Conservation (phyloP, 2,797 vertebrate species). For the Nasua narica region DNA sequence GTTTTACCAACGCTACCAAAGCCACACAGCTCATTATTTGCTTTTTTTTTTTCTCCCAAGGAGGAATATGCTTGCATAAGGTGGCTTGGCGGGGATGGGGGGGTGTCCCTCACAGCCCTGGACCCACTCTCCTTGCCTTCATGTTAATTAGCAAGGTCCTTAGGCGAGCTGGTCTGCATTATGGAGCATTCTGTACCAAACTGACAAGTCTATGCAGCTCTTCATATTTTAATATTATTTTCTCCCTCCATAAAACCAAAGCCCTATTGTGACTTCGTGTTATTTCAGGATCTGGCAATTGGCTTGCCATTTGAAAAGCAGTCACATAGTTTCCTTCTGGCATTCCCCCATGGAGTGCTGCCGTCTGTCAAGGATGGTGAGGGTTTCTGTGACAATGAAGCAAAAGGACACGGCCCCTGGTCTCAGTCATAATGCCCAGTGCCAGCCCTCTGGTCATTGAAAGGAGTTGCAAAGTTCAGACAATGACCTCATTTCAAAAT, state of each 20-base stretch:
- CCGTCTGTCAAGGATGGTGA: neutral
- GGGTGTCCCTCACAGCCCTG: neutral
- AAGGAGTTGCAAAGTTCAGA: neutral
- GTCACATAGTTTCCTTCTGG: neutral
- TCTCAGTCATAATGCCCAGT: neutral
- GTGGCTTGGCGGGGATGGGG: neutral
- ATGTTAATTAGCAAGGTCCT: neutral
- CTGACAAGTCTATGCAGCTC: neutral
- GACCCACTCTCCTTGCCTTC: neutral
- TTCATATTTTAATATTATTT: neutral
- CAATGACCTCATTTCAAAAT: neutral
- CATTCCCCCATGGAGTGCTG: neutral
- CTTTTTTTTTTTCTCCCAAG: neutral
- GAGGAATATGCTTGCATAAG: neutral
- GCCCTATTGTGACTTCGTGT: neutral
- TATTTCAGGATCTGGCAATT: neutral
- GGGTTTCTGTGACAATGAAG: neutral
- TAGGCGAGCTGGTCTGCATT: neutral
- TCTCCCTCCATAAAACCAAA: neutral
- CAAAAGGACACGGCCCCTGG: neutral
- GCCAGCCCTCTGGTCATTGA: neutral
- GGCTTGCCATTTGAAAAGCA: neutral
- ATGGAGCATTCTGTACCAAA: neutral
- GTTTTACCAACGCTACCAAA: neutral
- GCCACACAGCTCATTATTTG: neutral